Conservation (phyloP, 2,797 vertebrate species). For the Anas bernieri region DNA sequence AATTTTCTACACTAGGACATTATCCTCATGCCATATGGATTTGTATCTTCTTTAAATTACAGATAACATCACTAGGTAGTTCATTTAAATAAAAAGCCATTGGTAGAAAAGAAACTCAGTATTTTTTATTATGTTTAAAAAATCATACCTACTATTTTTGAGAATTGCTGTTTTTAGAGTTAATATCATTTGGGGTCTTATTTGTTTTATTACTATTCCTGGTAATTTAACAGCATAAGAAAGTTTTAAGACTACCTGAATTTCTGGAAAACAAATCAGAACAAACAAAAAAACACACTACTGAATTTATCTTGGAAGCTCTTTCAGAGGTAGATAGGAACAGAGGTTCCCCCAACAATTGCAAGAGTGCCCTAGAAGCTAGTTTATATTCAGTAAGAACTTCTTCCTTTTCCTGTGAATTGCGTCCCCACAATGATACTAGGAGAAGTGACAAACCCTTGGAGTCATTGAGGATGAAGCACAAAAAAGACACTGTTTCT, state of each 20-base stretch:
- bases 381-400: not conserved
- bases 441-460: not conserved
- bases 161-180: not conserved
- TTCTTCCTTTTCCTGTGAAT: not conserved
- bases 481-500: not conserved
- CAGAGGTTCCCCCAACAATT: not conserved
- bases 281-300: not conserved
- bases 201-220: not conserved
- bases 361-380: not conserved
- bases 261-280: too few species aligned
- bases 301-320: not conserved
- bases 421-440: not conserved
- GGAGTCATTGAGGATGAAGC: not conserved
- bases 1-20: not conserved
- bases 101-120: not conserved
- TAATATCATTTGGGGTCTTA: not conserved
- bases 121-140: not conserved
- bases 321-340: not conserved
- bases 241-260: not conserved
- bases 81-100: not conserved
- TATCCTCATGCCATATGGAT: not conserved
- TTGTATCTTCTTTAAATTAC: not conserved
- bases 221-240: not conserved
- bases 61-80: not conserved
- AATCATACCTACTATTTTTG: not conserved